A percentile compares a stretch with the other conserved stretches of the same genome.
These are phyloP conservation scores for Dasysyrphus albostriatus DNA, from an alignment of 2,888 invertebrate species.

Conservation along the genomic window DNA sequence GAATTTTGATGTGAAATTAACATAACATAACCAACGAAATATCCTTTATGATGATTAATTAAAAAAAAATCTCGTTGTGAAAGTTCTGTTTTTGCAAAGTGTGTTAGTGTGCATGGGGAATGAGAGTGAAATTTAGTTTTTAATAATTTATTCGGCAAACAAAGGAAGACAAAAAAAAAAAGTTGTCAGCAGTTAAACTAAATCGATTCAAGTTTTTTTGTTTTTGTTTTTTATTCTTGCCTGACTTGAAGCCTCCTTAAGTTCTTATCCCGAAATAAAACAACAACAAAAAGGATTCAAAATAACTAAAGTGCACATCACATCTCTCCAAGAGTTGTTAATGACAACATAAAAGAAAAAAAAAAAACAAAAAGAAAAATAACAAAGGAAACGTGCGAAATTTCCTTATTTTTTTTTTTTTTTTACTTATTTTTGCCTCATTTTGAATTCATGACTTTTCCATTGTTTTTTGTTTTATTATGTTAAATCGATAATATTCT, in stretches of 20 bases:
- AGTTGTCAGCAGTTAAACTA: conserved; percentile 56
- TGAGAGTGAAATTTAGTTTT: conserved; percentile 60
- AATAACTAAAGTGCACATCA: conserved; percentile 31
- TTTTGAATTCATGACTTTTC: conserved; percentile 24
- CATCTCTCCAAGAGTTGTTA: conserved; percentile 37
- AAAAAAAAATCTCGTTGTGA: conserved; percentile 6
- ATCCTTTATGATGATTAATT: conserved; percentile 1
- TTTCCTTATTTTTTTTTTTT: conserved; percentile 5
- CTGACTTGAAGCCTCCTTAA: conserved; percentile 22
- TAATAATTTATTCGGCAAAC: conserved; percentile 63
- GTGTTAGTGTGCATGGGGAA: conserved; percentile 22
- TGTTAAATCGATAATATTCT: conserved; percentile 63
- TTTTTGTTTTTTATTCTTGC: conserved; percentile 6
- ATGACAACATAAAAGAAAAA: conserved; percentile 32
- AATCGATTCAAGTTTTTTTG: conserved; percentile 64
- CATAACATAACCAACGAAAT: background rate
- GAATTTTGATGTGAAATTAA: conserved; percentile 26
- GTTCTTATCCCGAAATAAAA: conserved; percentile 9
- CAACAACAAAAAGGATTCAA: conserved; percentile 8
- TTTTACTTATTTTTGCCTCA: background rate
- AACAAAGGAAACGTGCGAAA: conserved; percentile 46
- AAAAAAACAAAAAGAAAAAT: conserved; percentile 21
- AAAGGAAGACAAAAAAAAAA: conserved; percentile 37
- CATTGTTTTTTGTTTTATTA: conserved; percentile 36
- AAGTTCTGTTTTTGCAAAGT: conserved; percentile 22